Conservation (phyloP, 2,888 invertebrate genomes). For the Leucania comma region DNA sequence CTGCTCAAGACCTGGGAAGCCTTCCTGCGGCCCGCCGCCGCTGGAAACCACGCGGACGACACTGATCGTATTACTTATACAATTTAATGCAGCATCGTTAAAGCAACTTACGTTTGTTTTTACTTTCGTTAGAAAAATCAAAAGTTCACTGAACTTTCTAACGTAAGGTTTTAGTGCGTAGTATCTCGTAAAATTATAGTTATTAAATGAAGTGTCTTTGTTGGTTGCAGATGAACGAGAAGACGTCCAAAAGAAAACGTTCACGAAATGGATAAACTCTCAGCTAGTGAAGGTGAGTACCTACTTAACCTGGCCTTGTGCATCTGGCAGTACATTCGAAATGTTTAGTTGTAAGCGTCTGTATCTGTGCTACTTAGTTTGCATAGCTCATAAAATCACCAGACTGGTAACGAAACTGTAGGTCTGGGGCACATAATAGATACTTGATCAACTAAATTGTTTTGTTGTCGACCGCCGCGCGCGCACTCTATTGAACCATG, state of each 20-base stretch:
- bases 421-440: constrained; percentile 17
- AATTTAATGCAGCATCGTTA: not conserved
- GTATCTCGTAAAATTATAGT: not conserved
- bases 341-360: not conserved
- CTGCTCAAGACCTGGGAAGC: constrained; percentile 78
- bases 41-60: constrained; percentile 3
- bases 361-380: not conserved
- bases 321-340: no score
- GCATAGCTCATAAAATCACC: constrained; percentile 26
- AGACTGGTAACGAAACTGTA: constrained; percentile 18
- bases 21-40: constrained; percentile 58
- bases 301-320: not conserved
- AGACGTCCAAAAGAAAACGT: constrained; percentile 98
- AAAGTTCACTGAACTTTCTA: not conserved
- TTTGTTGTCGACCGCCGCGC: constrained; percentile 22
- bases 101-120: not conserved
- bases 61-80: constrained; percentile 2
- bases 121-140: not conserved
- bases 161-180: not conserved
- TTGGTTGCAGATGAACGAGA: constrained; percentile 96
- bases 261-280: constrained; percentile 97
- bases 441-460: constrained; percentile 33
- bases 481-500: constrained; percentile 5
- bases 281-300: constrained; percentile 94
- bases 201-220: constrained; percentile 37